Evolutionary conservation across 2,888 invertebrate genomes (phyloP).

Genomic region (Stenotaenia linearis): DNA sequence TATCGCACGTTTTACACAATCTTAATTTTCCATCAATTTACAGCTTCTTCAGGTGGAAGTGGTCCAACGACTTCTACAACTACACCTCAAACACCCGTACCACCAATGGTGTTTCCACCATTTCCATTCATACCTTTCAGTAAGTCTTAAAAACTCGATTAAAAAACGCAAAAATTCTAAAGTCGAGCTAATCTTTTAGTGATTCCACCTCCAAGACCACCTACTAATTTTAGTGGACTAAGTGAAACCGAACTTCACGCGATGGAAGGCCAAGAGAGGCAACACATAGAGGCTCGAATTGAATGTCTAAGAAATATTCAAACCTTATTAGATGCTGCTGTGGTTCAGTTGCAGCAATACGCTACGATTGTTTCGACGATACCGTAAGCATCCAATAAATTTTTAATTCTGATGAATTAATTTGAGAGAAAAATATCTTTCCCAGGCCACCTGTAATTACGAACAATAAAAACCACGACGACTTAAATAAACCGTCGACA

Average conservation of each 20-base stretch:
- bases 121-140: slow-evolving; percentile 53
- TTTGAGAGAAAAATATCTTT: background rate
- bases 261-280: slow-evolving; percentile 84
- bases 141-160: slow-evolving; percentile 40
- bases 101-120: slow-evolving; percentile 55
- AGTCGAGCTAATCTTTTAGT: slow-evolving; percentile 40
- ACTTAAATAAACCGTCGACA: background rate
- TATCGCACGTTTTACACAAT: too few relatives aligned
- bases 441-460: background rate
- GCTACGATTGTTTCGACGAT: slow-evolving; percentile 51
- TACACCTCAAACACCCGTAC: slow-evolving; percentile 39
- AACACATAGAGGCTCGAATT: slow-evolving; percentile 83
- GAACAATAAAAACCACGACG: background rate
- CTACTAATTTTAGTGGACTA: slow-evolving; percentile 59
- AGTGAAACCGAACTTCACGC: slow-evolving; percentile 74
- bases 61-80: slow-evolving; percentile 28
- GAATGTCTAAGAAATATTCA: slow-evolving; percentile 78
- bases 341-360: slow-evolving; percentile 91
- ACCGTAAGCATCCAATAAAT: background rate
- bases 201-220: slow-evolving; percentile 44
- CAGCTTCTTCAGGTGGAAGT: background rate
- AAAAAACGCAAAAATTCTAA: background rate
- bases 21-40: background rate
- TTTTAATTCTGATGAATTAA: background rate
- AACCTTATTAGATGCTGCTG: slow-evolving; percentile 86